A percentile compares a stretch with the other conserved stretches of the same genome.
phyloP scores from a whole-genome alignment of 2,797 vertebrate species.

The Sebastolobus altivelis region DNA sequence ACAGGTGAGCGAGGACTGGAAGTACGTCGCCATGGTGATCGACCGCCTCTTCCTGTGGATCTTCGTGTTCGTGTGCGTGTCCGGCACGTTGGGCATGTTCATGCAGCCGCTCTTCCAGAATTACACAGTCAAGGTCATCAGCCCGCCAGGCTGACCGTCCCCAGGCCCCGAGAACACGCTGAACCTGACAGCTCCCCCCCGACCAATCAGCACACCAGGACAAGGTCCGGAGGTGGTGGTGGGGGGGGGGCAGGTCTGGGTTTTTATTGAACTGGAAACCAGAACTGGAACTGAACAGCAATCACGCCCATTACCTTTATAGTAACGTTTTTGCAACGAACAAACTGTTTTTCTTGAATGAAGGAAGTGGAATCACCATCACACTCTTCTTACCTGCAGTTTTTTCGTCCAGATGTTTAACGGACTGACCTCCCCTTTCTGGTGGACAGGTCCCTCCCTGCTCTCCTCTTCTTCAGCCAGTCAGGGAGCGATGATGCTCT shows the following conservation, averaged over 20 bases:
- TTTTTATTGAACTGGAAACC: slow-evolving; percentile 68
- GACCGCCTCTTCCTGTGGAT: slow-evolving; percentile 98
- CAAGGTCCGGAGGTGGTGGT: slow-evolving; percentile 39
- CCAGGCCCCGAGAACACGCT: slow-evolving; percentile 29
- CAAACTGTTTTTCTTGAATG: slow-evolving; percentile 66
- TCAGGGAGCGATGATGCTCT: slow-evolving; percentile 59
- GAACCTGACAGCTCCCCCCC: slow-evolving; percentile 62
- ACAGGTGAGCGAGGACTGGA: slow-evolving; percentile 99
- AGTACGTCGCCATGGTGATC: slow-evolving; percentile 99
- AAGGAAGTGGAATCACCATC: slow-evolving; percentile 52
- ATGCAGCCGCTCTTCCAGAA: slow-evolving; percentile 98
- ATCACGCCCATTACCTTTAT: slow-evolving; percentile 79
- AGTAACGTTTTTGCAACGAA: slow-evolving; percentile 76
- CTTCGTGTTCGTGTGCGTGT: slow-evolving; percentile 96
- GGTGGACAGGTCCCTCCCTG: slow-evolving; percentile 54
- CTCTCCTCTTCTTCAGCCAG: slow-evolving; percentile 60
- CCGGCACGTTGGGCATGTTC: slow-evolving; percentile 96
- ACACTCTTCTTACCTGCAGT: slow-evolving; percentile 54
- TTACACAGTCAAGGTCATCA: slow-evolving; percentile 89
- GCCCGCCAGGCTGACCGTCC: slow-evolving; percentile 82
- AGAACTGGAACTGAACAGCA: slow-evolving; percentile 70
- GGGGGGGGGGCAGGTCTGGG: slow-evolving; percentile 46
- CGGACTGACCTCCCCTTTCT: slow-evolving; percentile 64
- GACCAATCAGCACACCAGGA: slow-evolving; percentile 67
- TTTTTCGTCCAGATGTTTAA: slow-evolving; percentile 58